Base-by-base conservation (phyloP, 1,140 invertebrate species). In the Leptopilina boulardi region DNA sequence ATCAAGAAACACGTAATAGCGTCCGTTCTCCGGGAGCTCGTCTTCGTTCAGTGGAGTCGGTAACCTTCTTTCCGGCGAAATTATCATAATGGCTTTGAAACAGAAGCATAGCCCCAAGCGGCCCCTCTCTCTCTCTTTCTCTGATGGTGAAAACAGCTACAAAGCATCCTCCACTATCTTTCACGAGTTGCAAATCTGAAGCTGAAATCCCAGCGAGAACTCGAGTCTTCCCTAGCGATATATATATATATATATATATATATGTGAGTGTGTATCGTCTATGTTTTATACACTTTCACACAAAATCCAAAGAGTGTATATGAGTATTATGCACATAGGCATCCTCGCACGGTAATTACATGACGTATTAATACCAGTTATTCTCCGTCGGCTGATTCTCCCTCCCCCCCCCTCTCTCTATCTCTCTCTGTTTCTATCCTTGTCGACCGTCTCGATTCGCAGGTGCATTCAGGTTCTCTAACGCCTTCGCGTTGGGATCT, bases 361-460 rank as follows among this genome's bases (percentile, higher is more conserved):
- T 89, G 88, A 88, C 87, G 88, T 88, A 89, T 89, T 89, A 89
- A 88, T 89, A 89, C 87, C 87, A 88, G 87, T 89, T 89, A 89
- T 89, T 89, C 87, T 80, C 81, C 86, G 86, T 85, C 84, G 86
- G 85, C 87, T 86, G 87, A 86, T 86, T 88, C 86, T 87, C 80
- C 13, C 10, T 88, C 34, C 34, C 34, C 9, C 34, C 8, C 34
- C 9, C 34, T 38, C 34, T 38, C 34, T 38, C 34, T 38, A 4
- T 38, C 34, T 38, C 34, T 38, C 34, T 38, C 34, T 34, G 2
- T 34, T 34, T 34, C 30, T n/a, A n/a, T n/a, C n/a, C n/a, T n/a
- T n/a, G n/a, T 34, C 82, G 81, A 75, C 72, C 82, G 83, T 83
- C 83, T 82, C 87, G 86, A 88, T 87, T 81, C 84, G 85, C 87